Conservation (phyloP, 2,888 invertebrate species). For the Macrophya annulata region DNA sequence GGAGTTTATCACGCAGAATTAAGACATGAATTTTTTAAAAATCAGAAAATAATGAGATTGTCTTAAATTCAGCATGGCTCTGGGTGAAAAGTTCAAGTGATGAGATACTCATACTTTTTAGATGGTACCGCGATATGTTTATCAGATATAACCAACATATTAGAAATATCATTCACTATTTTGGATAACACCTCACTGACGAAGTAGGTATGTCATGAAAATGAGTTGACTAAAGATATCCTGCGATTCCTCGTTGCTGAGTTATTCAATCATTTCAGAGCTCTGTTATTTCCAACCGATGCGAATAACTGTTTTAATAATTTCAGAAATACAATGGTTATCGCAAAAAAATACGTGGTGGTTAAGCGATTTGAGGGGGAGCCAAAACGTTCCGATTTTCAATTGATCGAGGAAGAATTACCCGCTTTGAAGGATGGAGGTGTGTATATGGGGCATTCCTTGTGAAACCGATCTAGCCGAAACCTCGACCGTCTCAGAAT, state of each 20-base stretch:
- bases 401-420: slow-evolving; percentile 86
- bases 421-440: slow-evolving; percentile 86
- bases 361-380: slow-evolving; percentile 85
- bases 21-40: no score
- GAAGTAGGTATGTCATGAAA: not conserved
- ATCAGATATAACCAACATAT: not conserved
- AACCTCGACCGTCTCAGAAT: no score
- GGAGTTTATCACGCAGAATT: no score
- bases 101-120: not conserved
- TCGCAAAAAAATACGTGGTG: slow-evolving; percentile 85
- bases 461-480: no score
- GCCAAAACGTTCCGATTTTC: slow-evolving; percentile 85
- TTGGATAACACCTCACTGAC: not conserved
- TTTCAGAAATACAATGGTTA: slow-evolving; percentile 77
- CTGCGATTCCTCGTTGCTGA: not conserved
- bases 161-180: no score
- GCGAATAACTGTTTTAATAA: not conserved
- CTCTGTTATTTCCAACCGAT: not conserved
- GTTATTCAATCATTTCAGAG: not conserved
- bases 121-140: not conserved
- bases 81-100: slow-evolving; percentile 18
- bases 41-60: not conserved
- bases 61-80: not conserved
- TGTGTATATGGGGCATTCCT: no score
- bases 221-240: not conserved